Conservation (phyloP, 2,888 invertebrate genomes). For the Plutella xylostella region DNA sequence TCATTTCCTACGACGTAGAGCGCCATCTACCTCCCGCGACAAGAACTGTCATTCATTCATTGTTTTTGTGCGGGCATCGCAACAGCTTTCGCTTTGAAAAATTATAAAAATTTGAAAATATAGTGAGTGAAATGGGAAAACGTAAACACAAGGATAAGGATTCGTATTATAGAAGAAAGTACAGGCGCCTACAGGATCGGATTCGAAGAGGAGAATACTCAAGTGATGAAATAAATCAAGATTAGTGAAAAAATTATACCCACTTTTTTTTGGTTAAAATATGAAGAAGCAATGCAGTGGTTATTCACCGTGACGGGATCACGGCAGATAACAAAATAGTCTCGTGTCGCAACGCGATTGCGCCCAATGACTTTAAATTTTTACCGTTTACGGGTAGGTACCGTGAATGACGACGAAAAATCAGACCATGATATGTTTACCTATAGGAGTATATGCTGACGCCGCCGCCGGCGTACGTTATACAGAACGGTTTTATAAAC, state of each 20-base stretch:
- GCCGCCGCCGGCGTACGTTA: too few relatives aligned
- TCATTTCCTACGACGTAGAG: background rate
- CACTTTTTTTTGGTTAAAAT: background rate
- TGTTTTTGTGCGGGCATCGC: conserved; percentile 1
- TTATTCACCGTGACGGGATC: conserved; percentile 8
- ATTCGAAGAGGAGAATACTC: background rate
- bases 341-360: conserved; percentile 8
- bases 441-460: background rate
- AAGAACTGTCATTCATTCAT: background rate
- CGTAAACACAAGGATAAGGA: background rate
- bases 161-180: background rate
- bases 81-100: background rate
- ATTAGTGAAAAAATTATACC: too few relatives aligned
- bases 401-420: too few relatives aligned
- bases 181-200: background rate
- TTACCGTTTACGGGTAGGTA: too few relatives aligned
- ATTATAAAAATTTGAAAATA: background rate
- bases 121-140: background rate
- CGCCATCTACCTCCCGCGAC: background rate
- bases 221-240: background rate
- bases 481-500: background rate
- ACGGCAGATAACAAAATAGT: conserved; percentile 7
- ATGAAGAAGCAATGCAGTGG: background rate
- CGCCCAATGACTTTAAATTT: conserved; percentile 5
- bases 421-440: background rate